phyloP scores from a whole-genome alignment of 2,113 vertebrate genomes.

The Nesoenas mayeri region DNA sequence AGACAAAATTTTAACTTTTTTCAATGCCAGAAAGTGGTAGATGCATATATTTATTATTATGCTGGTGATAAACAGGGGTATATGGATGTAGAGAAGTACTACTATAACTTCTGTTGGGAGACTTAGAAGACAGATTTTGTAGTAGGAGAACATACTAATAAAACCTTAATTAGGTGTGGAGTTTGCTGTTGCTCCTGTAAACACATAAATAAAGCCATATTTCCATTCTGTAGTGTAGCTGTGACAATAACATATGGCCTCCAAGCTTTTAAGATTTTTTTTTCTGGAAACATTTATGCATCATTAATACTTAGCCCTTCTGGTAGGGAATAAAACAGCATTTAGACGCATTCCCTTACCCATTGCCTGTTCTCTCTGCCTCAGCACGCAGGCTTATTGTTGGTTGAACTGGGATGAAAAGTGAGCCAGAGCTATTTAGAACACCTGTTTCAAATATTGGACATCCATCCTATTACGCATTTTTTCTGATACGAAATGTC shows the following conservation, averaged over 20 bases:
- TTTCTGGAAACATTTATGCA: slow-evolving; percentile 39
- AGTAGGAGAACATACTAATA: background rate
- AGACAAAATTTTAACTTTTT: background rate
- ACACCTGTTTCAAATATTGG: background rate
- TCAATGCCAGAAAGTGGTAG: background rate
- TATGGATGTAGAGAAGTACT: background rate
- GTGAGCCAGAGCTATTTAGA: background rate
- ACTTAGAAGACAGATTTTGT: background rate
- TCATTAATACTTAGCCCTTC: slow-evolving; percentile 40
- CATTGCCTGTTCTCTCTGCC: background rate
- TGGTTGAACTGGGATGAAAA: background rate
- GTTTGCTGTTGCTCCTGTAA: background rate
- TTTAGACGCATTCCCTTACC: background rate
- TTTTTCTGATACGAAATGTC: background rate
- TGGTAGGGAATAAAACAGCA: background rate
- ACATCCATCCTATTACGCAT: background rate
- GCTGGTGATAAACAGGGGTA: background rate
- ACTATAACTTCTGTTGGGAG: background rate
- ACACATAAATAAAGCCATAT: slow-evolving; percentile 4
- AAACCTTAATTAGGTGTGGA: slow-evolving; percentile 27
- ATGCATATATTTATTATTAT: background rate
- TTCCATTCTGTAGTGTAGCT: background rate
- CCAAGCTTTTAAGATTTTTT: background rate
- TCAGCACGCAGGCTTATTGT: background rate
- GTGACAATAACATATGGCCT: slow-evolving; percentile 33